Evolutionary conservation across 2,888 invertebrate genomes (phyloP), one percentile per base, ranked within the genome.

Genomic region (Rapana venosa): DNA sequence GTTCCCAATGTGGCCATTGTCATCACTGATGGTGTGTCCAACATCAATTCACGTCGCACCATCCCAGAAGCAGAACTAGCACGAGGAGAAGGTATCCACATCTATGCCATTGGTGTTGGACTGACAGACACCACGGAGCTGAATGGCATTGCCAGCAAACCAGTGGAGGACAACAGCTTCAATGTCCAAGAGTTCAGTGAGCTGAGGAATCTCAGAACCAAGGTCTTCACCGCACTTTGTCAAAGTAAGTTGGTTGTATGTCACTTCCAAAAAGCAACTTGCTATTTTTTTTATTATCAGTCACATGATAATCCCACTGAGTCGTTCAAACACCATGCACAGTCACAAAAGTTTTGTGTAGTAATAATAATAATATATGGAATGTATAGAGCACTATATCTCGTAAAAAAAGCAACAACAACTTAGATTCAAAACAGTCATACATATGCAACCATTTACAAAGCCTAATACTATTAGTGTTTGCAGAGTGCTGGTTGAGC

Each of bases 101-200:
- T 94, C 87, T 94, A 92, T 91, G 94, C 93, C 32, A 93, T 95
- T 84, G 95, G 94, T 77, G 92, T 94, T 79, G 94, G 93, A 77
- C 90, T 94, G 56, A 90, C 92, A 77, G 93, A 94, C 87, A 92
- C 93, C 20, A 92, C 92, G 35, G 95, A 95, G 91, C 92, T 95
- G 81, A 93, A 94, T 86, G 93, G 93, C 26, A 94, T 95, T 30
- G 94, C 94, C 83, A 94, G 94, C 74, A 91, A 91, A 13, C 93
- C 93, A 15, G 91, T 92, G 35, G 93, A 91, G n/a, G 92, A 93
- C 87, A 92, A 94, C 91, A 92, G 93, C 36, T 93, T 94, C 90
- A 92, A 91, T 81, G 93, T 95, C 13, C 92, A 94, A 56, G 91
- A 93, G 86, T 94, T 94, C 90, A 91, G 93, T 47, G 93, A 93